Conservation (phyloP, 2,113 vertebrate species). For the Dipodomys stephensi region DNA sequence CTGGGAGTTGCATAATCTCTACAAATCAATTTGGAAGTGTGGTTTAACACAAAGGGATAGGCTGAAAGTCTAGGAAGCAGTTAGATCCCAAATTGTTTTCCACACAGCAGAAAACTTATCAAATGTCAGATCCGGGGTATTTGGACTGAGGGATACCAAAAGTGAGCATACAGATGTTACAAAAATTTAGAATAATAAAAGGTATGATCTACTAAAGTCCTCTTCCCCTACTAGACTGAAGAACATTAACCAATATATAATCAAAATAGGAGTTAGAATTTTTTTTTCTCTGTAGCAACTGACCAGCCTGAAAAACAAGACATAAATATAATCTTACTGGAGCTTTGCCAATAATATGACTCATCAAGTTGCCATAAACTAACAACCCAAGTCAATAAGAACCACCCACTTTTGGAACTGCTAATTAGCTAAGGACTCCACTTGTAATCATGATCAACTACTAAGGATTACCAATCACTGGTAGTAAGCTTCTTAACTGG, state of each 20-base stretch:
- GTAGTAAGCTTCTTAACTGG: conserved; percentile 41
- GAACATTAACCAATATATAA: background rate
- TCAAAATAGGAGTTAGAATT: conserved; percentile 10
- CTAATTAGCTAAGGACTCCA: background rate
- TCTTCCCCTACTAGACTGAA: background rate
- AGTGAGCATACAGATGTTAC: background rate
- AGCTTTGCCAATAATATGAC: conserved; percentile 18
- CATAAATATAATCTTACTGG: conserved; percentile 31
- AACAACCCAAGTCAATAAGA: conserved; percentile 17
- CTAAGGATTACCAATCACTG: background rate
- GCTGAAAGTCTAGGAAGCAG: background rate
- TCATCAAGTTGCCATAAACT: background rate
- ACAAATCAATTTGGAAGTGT: background rate
- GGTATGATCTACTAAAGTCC: background rate
- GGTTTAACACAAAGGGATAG: background rate
- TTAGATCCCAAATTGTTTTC: background rate
- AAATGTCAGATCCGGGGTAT: background rate
- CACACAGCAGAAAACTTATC: background rate
- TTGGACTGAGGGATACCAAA: background rate
- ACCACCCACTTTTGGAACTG: background rate
- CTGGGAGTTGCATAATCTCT: background rate
- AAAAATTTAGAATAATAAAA: background rate
- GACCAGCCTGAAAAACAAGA: conserved; percentile 12
- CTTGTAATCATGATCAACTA: background rate
- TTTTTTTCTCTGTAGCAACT: conserved; percentile 12